Conservation (phyloP, 1,140 invertebrate species). For the Sitophilus oryzae region DNA sequence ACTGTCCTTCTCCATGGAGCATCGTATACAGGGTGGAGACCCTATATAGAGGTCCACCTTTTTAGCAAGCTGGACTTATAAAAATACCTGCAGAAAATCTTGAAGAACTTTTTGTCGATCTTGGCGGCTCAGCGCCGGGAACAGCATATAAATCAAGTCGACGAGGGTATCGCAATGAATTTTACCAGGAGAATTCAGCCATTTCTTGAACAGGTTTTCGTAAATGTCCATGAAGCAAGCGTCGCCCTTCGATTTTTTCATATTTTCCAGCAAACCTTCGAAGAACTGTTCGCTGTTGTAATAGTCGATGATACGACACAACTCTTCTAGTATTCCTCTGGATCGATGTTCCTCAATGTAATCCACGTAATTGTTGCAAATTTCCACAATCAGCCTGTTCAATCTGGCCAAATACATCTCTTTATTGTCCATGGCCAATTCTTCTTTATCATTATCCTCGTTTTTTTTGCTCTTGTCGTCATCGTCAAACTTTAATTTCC, state of each 20-base stretch:
- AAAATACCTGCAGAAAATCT: constrained; percentile 49
- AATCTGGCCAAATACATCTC: constrained; percentile 41
- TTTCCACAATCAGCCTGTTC: constrained; percentile 46
- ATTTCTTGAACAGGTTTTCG: constrained; percentile 45
- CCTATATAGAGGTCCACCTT: too few species aligned
- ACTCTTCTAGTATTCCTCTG: constrained; percentile 40
- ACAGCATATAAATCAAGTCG: constrained; percentile 54
- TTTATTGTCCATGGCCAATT: too few species aligned
- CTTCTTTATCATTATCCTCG: neutral
- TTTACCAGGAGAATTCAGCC: constrained; percentile 45
- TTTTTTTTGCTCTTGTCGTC: constrained; percentile 18
- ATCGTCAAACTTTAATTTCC: neutral
- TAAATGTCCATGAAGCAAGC: constrained; percentile 47
- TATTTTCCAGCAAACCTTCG: constrained; percentile 32
- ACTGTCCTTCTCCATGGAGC: too few species aligned
- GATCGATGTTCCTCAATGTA: constrained; percentile 41
- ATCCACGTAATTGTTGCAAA: constrained; percentile 49
- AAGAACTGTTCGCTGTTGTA: constrained; percentile 48
- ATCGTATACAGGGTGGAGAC: too few species aligned
- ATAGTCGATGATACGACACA: constrained; percentile 44
- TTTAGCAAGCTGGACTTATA: too few species aligned
- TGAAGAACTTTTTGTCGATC: constrained; percentile 50
- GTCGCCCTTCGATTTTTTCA: constrained; percentile 36
- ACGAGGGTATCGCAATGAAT: constrained; percentile 47
- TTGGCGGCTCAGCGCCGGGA: constrained; percentile 46